Evolutionary conservation across 2,888 invertebrate genomes (phyloP), one percentile per base, ranked within the genome.

Genomic region (Nezara viridula): DNA sequence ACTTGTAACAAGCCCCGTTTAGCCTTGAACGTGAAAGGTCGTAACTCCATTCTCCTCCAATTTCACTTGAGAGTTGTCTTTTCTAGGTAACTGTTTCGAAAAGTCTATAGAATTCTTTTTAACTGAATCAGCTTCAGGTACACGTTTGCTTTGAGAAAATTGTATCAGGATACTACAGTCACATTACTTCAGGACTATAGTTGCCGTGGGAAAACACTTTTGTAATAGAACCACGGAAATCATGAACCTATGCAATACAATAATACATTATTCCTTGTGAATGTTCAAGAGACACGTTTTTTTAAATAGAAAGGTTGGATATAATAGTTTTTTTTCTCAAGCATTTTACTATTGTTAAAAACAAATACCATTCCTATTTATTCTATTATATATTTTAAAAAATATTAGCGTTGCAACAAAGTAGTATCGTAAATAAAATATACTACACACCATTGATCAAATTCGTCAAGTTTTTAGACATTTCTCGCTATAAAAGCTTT

Each of bases 11-110:
- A n/a, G 66, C 37, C 32, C 66, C 66, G 66, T 19, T 73, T 73
- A 32, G 66, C 66, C 66, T 73, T 73, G 66, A 37, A 73, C 66
- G 66, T 73, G 66, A 73, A 73, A 73, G 66, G 66, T 37, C 27
- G 32, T 73, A 37, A 27, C 9, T 73, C 66, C 66, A 73, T 73
- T 73, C 66, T 73, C 66, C 37, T 73, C 7, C 32, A 73, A 73
- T 73, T 73, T 73, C 66, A 73, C 37, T 73, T 6, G 66, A 32
- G 66, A 37, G 32, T 27, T 60, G 60, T 60, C 32, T 32, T 37
- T 60, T 37, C 32, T 73, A 73, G 66, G 37, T 21, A 21, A 37
- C 66, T 73, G 66, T 73, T 19, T 21, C 10, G 37, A 73, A 73
- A 37, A 16, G 1, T 73, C 66, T 73, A 73, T 19, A 37, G 19